phyloP scores from a whole-genome alignment of 2,797 vertebrate genomes.

The Alca torda region DNA sequence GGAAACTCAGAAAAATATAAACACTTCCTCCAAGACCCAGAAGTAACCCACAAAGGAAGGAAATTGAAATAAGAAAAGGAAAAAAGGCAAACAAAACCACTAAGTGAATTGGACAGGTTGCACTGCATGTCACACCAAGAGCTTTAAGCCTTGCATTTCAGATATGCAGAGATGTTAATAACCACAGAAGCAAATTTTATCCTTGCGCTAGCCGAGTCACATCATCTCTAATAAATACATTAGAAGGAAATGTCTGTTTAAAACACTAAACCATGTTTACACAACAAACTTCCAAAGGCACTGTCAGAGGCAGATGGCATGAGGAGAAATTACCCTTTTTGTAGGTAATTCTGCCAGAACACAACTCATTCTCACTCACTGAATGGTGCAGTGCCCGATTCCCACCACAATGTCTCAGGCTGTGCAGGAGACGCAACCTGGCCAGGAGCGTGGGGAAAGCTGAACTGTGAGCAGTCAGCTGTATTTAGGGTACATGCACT shows the following conservation, averaged over 20 bases:
- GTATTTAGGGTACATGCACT: not conserved
- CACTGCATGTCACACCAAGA: not conserved
- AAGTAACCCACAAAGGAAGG: not conserved
- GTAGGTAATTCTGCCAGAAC: not conserved
- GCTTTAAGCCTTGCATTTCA: not conserved
- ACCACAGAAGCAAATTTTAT: not conserved
- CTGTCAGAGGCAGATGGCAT: not conserved
- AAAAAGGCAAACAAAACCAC: not conserved
- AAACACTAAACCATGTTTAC: not conserved
- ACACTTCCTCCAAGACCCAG: not conserved
- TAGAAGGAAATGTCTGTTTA: not conserved
- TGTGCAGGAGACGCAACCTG: not conserved
- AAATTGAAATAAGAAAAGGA: not conserved
- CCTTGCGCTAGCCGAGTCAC: not conserved
- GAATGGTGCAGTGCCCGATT: no score
- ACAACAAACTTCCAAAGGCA: not conserved
- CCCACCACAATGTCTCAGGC: not conserved
- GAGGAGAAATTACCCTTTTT: not conserved
- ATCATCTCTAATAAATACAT: not conserved
- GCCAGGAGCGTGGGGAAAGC: accelerated
- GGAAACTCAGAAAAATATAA: not conserved
- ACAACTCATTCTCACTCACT: not conserved
- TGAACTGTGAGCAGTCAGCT: not conserved
- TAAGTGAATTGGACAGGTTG: not conserved
- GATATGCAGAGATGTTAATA: not conserved